A percentile compares a stretch with the other conserved stretches of the same genome.
phyloP scores from a whole-genome alignment of 2,113 vertebrate genomes.

The Xiphias gladius region DNA sequence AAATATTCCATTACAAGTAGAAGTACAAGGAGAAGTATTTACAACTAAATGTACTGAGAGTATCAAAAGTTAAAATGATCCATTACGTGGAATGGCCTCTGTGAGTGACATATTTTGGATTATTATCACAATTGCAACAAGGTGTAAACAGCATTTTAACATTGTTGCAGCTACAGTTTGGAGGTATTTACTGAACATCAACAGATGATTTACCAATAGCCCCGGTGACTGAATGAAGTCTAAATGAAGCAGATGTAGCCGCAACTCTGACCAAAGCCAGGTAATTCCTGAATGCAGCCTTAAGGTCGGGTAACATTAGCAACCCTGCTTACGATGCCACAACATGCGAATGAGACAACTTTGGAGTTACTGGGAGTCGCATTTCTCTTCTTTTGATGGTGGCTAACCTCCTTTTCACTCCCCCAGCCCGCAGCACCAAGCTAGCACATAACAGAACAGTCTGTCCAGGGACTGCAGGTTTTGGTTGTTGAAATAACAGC shows the following conservation, averaged over 20 bases:
- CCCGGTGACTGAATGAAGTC: not conserved
- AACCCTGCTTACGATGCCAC: not conserved
- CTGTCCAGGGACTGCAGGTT: no score
- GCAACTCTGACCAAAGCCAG: not conserved
- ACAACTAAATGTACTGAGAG: not conserved
- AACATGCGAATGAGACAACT: not conserved
- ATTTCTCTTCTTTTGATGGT: not conserved
- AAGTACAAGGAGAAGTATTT: not conserved
- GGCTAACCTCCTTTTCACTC: not conserved
- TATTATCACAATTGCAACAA: not conserved
- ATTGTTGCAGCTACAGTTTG: not conserved
- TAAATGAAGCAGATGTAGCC: not conserved
- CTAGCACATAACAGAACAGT: no score
- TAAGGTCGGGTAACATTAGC: not conserved
- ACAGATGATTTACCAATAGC: no score
- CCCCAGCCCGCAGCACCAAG: not conserved
- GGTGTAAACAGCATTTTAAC: not conserved
- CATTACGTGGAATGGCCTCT: not conserved
- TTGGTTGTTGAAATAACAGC: not conserved
- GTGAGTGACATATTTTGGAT: not conserved
- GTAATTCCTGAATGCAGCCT: not conserved
- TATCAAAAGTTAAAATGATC: not conserved
- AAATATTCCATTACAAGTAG: not conserved
- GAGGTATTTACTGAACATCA: no score
- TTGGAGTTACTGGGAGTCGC: not conserved